These are phyloP conservation scores for Podarcis muralis DNA, from an alignment of 2,113 vertebrate genomes.

Conservation along the genomic window DNA sequence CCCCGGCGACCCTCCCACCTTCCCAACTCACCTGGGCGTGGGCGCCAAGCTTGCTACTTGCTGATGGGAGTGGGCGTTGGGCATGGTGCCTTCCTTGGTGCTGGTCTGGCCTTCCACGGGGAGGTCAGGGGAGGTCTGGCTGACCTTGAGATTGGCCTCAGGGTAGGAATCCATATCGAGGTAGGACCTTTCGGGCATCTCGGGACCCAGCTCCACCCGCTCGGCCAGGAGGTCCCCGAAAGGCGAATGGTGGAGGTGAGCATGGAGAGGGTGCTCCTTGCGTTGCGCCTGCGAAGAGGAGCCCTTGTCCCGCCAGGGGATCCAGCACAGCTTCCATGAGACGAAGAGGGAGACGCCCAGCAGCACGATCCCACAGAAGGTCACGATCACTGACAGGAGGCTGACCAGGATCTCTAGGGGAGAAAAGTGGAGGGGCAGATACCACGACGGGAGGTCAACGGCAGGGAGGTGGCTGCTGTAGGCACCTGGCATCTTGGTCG, in stretches of 20 bases:
- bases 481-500: background rate
- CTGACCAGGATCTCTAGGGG: conserved; percentile 90
- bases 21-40: conserved; percentile 65
- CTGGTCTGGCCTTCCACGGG: conserved; percentile 71
- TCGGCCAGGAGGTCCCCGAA: conserved; percentile 82
- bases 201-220: conserved; percentile 73
- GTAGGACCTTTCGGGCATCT: conserved; percentile 89
- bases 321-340: conserved; percentile 95
- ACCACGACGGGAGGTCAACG: background rate
- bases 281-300: conserved; percentile 76
- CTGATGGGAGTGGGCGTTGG: conserved; percentile 88
- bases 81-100: conserved; percentile 74
- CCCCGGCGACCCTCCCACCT: background rate
- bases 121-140: conserved; percentile 90
- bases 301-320: conserved; percentile 91
- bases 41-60: conserved; percentile 81
- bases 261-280: conserved; percentile 77
- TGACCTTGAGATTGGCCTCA: conserved; percentile 85
- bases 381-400: conserved; percentile 92
- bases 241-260: conserved; percentile 80
- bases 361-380: conserved; percentile 92
- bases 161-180: conserved; percentile 92
- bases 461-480: too few relatives aligned
- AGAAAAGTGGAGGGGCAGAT: background rate
- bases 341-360: conserved; percentile 93